phyloP scores from a whole-genome alignment of 2,797 vertebrate genomes.

The Phoxinus dragarum region DNA sequence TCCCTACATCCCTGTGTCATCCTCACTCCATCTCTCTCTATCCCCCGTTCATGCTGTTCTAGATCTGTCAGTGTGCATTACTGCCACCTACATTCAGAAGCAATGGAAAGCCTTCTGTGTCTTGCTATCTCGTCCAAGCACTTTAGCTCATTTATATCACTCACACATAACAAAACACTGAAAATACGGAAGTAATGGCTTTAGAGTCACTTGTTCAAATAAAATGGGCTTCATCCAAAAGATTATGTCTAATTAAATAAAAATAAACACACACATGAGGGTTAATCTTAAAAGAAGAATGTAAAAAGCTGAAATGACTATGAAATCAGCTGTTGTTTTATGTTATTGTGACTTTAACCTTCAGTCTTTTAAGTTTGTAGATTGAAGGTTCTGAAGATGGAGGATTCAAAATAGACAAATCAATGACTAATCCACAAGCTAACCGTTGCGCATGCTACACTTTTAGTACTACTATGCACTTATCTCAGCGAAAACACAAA shows the following conservation, averaged over 20 bases:
- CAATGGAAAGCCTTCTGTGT: slow-evolving; percentile 34
- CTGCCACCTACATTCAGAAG: slow-evolving; percentile 17
- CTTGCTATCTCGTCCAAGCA: background rate
- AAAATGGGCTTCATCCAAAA: background rate
- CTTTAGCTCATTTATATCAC: background rate
- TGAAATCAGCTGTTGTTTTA: background rate
- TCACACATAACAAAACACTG: background rate
- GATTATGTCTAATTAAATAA: background rate
- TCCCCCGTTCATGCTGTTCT: slow-evolving; percentile 41
- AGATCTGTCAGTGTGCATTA: slow-evolving; percentile 59
- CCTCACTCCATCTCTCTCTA: slow-evolving; percentile 10
- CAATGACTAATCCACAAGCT: background rate
- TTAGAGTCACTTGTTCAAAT: background rate
- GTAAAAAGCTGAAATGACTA: background rate
- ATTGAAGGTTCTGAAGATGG: background rate
- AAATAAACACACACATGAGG: background rate
- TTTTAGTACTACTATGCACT: background rate
- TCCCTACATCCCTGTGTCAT: background rate
- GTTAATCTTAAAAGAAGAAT: background rate
- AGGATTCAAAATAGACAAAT: background rate
- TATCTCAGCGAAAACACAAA: background rate
- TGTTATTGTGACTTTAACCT: background rate
- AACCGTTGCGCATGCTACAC: background rate
- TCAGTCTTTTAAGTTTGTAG: background rate
- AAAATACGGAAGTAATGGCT: background rate